Conservation (phyloP, 2,888 invertebrate genomes). For the Augiades crinisus region DNA sequence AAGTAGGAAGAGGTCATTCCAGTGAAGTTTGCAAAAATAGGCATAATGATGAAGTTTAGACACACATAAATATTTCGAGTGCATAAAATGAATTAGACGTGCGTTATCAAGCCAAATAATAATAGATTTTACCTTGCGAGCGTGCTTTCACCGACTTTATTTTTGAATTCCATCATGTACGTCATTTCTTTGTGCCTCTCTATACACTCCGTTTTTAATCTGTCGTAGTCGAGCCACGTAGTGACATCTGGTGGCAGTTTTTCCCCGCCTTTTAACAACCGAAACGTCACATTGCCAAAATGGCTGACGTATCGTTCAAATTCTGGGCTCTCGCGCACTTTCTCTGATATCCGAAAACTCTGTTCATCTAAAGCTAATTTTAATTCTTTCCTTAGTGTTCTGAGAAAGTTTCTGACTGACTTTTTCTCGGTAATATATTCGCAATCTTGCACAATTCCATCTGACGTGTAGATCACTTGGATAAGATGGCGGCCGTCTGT, state of each 20-base stretch:
- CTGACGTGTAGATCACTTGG: constrained; percentile 84
- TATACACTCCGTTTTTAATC: constrained; percentile 80
- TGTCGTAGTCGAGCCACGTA: constrained; percentile 81
- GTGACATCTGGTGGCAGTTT: constrained; percentile 72
- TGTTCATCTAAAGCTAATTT: constrained; percentile 67
- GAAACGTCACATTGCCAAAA: constrained; percentile 79
- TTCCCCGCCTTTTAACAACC: constrained; percentile 70
- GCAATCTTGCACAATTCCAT: constrained; percentile 84
- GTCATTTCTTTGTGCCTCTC: constrained; percentile 63
- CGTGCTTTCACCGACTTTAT: constrained; percentile 50
- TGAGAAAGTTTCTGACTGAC: constrained; percentile 81
- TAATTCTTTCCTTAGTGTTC: constrained; percentile 80
- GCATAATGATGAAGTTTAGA: neutral
- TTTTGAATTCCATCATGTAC: constrained; percentile 59
- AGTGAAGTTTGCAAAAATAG: neutral
- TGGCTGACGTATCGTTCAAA: constrained; percentile 63
- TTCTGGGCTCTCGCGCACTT: constrained; percentile 39
- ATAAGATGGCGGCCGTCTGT: constrained; percentile 86
- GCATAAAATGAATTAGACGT: neutral
- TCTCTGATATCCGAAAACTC: constrained; percentile 52
- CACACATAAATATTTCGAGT: neutral
- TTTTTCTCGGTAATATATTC: constrained; percentile 82
- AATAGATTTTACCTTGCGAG: constrained; percentile 55
- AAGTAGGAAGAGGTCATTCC: constrained; percentile 34
- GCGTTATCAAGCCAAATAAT: constrained; percentile 6